phyloP scores from a whole-genome alignment of 1,140 invertebrate genomes.

The Sitobion miscanthi region DNA sequence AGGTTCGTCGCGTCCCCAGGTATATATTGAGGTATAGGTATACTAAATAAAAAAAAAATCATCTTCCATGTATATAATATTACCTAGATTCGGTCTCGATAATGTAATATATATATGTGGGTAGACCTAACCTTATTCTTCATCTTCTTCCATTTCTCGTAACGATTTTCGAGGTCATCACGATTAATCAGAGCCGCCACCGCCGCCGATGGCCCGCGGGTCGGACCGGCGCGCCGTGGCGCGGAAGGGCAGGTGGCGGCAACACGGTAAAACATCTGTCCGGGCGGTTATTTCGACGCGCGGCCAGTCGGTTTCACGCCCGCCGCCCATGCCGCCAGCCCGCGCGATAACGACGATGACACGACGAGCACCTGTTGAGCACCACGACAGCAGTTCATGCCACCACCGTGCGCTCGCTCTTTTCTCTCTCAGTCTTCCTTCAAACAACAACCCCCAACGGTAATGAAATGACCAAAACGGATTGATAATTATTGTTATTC shows the following conservation, averaged over 20 bases:
- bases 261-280: conserved; percentile 46
- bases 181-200: conserved; percentile 50
- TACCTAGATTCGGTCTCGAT: conserved; percentile 47
- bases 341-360: conserved; percentile 27
- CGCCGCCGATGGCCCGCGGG: conserved; percentile 25
- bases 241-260: conserved; percentile 45
- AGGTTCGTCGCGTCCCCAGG: neutral
- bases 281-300: conserved; percentile 25
- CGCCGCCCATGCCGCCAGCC: conserved; percentile 15
- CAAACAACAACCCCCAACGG: conserved; percentile 26
- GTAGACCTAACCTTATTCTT: conserved; percentile 12
- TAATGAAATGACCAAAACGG: conserved; percentile 50
- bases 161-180: conserved; percentile 54
- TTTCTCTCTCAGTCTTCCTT: neutral
- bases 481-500: conserved; percentile 28
- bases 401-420: neutral
- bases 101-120: neutral
- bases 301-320: conserved; percentile 51
- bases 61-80: conserved; percentile 11
- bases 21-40: neutral
- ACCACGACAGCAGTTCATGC: neutral
- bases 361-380: conserved; percentile 46
- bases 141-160: neutral
- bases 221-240: neutral
- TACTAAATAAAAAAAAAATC: neutral